Percentiles rank a stretch among this genome's conserved stretches.
Conservation (phyloP, 2,888 invertebrate genomes). For the Coenonympha arcania region DNA sequence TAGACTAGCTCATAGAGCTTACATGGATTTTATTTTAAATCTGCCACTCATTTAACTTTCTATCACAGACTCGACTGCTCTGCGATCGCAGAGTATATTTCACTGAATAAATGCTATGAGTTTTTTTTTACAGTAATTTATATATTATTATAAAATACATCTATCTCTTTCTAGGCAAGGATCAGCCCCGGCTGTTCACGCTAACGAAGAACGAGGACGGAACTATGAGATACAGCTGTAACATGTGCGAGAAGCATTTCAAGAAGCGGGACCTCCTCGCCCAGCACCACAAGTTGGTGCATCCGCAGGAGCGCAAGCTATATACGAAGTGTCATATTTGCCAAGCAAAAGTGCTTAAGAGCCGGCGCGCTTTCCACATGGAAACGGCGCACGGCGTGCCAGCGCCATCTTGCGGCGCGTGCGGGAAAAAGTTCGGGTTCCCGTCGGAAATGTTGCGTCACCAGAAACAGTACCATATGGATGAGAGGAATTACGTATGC, state of each 20-base stretch:
- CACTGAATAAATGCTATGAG: too few species aligned
- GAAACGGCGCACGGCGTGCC: constrained; percentile 40
- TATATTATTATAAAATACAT: too few species aligned
- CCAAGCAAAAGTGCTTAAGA: background rate
- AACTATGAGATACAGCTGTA: constrained; percentile 33
- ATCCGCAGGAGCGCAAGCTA: background rate
- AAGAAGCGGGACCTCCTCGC: constrained; percentile 36
- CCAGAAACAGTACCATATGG: background rate
- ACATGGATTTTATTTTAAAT: too few species aligned
- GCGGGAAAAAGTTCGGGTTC: constrained; percentile 44
- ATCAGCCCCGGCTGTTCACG: constrained; percentile 3
- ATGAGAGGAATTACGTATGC: constrained; percentile 35
- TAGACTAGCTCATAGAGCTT: too few species aligned
- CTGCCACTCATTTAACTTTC: too few species aligned
- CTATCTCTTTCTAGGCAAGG: constrained; percentile 11
- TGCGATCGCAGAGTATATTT: too few species aligned
- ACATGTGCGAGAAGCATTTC: constrained; percentile 36
- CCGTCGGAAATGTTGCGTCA: constrained; percentile 31
- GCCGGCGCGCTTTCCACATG: constrained; percentile 38
- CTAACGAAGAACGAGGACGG: constrained; percentile 24
- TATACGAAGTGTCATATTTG: constrained; percentile 25
- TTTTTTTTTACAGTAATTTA: too few species aligned
- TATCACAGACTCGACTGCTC: too few species aligned
- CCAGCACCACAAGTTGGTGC: too few species aligned
- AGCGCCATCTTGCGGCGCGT: constrained; percentile 40